These are phyloP conservation scores for Desmodus rotundus DNA, from an alignment of 2,113 vertebrate species.

Conservation along the genomic window DNA sequence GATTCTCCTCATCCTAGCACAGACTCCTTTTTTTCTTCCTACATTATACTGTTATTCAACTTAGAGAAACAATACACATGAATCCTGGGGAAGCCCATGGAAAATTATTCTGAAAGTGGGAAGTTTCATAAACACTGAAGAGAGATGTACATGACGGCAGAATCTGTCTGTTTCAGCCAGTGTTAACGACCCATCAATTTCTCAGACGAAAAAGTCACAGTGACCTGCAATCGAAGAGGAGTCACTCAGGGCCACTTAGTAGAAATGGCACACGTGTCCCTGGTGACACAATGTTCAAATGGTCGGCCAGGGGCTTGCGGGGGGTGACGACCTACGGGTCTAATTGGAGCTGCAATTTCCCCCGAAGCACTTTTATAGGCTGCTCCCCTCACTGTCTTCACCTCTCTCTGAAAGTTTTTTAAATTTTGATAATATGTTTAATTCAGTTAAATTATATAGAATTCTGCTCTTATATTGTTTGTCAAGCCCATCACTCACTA, in stretches of 20 bases:
- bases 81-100: neutral
- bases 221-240: conserved; percentile 50
- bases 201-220: conserved; percentile 44
- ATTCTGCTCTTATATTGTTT: conserved; percentile 25
- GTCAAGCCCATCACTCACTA: neutral
- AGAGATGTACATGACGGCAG: neutral
- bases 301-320: neutral
- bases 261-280: conserved; percentile 28
- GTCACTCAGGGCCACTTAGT: conserved; percentile 36
- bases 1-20: neutral
- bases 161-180: neutral
- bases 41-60: neutral
- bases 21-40: neutral
- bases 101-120: neutral
- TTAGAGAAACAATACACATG: neutral
- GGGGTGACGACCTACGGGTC: neutral
- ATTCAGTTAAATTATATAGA: neutral
- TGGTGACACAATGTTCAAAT: neutral
- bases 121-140: neutral
- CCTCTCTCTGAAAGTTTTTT: neutral
- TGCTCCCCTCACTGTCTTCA: neutral
- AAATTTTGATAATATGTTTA: neutral
- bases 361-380: neutral
- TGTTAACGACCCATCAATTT: conserved; percentile 16
- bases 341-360: neutral